Evolutionary conservation across 2,888 invertebrate species (phyloP).

Genomic region (Arctia plantaginis): DNA sequence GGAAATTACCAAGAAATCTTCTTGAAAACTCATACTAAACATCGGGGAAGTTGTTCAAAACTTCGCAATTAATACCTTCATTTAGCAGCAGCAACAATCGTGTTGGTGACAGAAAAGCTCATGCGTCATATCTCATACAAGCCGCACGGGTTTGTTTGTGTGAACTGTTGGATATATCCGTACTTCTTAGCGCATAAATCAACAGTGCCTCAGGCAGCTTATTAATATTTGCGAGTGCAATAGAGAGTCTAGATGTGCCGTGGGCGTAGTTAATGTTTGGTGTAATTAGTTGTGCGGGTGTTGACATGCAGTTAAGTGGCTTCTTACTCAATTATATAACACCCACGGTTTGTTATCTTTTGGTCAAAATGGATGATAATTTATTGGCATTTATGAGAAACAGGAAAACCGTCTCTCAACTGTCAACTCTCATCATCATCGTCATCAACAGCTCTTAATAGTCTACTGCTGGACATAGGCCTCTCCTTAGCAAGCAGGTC

Average conservation of each 20-base stretch:
- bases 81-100: slow-evolving; percentile 64
- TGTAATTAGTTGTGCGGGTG: slow-evolving; percentile 20
- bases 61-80: slow-evolving; percentile 67
- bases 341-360: slow-evolving; percentile 5
- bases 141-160: slow-evolving; percentile 59
- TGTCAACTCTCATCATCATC: too few species aligned
- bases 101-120: slow-evolving; percentile 63
- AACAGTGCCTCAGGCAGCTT: slow-evolving; percentile 79
- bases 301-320: slow-evolving; percentile 8
- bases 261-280: slow-evolving; percentile 19
- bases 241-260: slow-evolving; percentile 56
- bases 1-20: slow-evolving; percentile 11
- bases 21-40: slow-evolving; percentile 9
- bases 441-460: too few species aligned
- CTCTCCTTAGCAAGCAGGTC: too few species aligned
- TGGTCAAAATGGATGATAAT: not conserved
- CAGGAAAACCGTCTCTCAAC: too few species aligned
- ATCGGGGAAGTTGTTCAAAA: slow-evolving; percentile 31
- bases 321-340: slow-evolving; percentile 26
- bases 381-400: not conserved
- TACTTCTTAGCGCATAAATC: slow-evolving; percentile 79
- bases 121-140: slow-evolving; percentile 62
- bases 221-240: slow-evolving; percentile 77
- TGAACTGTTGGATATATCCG: slow-evolving; percentile 78
- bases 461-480: too few species aligned